These are phyloP conservation scores for Sylvia borin DNA, from an alignment of 2,797 vertebrate species.

Conservation along the genomic window DNA sequence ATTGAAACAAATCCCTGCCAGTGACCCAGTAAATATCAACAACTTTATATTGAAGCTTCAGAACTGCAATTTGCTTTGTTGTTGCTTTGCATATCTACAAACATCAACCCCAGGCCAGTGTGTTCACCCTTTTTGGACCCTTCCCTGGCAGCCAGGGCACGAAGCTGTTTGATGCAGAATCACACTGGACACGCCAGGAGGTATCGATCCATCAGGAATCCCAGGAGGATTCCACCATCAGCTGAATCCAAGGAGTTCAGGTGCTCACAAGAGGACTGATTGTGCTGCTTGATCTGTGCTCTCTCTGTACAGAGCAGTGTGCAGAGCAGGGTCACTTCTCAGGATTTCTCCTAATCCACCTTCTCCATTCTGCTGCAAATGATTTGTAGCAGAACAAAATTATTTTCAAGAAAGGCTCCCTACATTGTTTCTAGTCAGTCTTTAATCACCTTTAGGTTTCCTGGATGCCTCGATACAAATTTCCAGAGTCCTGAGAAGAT, in stretches of 20 bases:
- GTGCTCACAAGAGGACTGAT: neutral
- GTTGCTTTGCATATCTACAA: neutral
- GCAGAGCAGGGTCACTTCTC: neutral
- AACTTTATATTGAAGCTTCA: neutral
- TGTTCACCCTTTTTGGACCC: neutral
- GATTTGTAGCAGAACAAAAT: neutral
- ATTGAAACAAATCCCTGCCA: neutral
- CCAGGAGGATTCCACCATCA: neutral
- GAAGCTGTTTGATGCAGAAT: neutral
- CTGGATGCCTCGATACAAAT: neutral
- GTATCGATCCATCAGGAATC: neutral
- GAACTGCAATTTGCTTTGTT: neutral
- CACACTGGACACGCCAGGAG: neutral
- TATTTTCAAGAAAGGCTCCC: neutral
- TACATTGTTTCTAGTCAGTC: neutral
- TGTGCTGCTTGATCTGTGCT: neutral
- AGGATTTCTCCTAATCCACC: neutral
- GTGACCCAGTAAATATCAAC: neutral
- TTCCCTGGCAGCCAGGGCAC: neutral
- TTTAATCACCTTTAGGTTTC: conserved; percentile 18
- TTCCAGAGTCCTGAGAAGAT: neutral
- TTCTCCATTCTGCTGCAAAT: neutral
- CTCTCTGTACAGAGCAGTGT: neutral
- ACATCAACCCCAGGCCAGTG: neutral
- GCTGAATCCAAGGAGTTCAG: neutral